Base-by-base conservation (phyloP, 2,888 invertebrate species). In the Sinodicranocentrus sp. region DNA sequence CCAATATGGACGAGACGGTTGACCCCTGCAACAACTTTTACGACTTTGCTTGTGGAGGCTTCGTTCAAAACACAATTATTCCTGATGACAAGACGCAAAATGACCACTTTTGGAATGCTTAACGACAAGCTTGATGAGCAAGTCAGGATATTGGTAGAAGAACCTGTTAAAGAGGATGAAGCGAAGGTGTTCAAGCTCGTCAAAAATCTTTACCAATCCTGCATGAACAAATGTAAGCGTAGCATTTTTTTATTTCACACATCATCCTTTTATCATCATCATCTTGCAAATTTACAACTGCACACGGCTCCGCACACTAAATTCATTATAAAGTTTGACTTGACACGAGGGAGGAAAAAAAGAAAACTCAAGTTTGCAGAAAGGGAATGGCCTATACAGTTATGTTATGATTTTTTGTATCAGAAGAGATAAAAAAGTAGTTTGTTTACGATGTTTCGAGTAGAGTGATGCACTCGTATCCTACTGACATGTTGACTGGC, bases 191-290 rank as follows among this genome's bases (percentile, higher is more conserved):
- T 96, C 90, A 92, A 91, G 75, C 93, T 96, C 82, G 95, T 95
- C 17, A 97, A 97, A 90, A 94, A 94, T 23, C 91, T 97, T 84
- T 98, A 96, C 92, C 93, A 93, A 89, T 94, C 96, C 70, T 98
- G 98, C 91, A 95, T 97, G 94, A 96, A 97, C 90, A 94, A 94
- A 91, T 94, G 96, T 96, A 91, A 94, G 94, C 92, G n/a, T n/a
- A n/a, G n/a, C n/a, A n/a, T n/a, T n/a, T n/a, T 43, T 39, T 19
- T 57, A 26, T 54, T 68, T 39, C 48, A 19, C 19, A n/a, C 33
- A 33, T 33, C 33, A 33, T 33, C 33, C n/a, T 68, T 39, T 44
- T 21, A 48, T 26, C 33, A 33, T 33, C 33, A 33, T 33, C 33
- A 33, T n/a, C n/a, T n/a, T n/a, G n/a, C n/a, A n/a, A n/a, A n/a